Conservation (phyloP, 1,140 invertebrate species). For the Triops cancriformis region DNA sequence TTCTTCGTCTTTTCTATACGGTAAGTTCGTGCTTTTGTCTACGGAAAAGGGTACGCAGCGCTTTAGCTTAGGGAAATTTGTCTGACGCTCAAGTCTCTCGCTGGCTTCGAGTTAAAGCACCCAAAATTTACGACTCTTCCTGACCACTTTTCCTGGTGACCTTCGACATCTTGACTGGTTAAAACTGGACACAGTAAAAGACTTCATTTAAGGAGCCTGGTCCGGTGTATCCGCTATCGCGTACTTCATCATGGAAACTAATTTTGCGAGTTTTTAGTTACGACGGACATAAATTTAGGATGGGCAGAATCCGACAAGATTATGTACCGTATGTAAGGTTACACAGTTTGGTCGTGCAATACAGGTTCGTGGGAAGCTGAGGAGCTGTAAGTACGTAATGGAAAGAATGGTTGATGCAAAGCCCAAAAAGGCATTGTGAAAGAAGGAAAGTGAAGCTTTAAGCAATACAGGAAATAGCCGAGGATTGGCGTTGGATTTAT, state of each 20-base stretch:
- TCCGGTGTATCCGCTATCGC: too few species aligned
- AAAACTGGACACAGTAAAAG: neutral
- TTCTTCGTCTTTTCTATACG: neutral
- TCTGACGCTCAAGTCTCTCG: neutral
- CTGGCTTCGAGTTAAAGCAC: neutral
- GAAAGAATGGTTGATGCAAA: neutral
- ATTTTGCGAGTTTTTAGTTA: too few species aligned
- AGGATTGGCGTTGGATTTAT: neutral
- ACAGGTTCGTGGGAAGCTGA: neutral
- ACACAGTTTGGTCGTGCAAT: neutral
- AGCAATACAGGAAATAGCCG: neutral
- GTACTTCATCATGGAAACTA: too few species aligned
- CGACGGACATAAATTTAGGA: neutral
- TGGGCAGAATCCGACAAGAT: too few species aligned
- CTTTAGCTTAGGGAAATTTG: neutral
- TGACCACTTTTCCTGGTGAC: neutral
- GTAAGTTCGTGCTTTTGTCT: neutral
- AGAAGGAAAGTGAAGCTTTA: neutral
- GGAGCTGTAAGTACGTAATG: neutral
- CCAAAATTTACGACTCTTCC: neutral
- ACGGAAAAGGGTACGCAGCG: too few species aligned
- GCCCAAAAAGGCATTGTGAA: neutral
- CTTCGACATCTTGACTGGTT: neutral
- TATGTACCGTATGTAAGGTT: too few species aligned
- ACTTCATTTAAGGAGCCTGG: neutral